Conservation (phyloP, 2,113 vertebrate species). For the Poeciliopsis turrubarensis region DNA sequence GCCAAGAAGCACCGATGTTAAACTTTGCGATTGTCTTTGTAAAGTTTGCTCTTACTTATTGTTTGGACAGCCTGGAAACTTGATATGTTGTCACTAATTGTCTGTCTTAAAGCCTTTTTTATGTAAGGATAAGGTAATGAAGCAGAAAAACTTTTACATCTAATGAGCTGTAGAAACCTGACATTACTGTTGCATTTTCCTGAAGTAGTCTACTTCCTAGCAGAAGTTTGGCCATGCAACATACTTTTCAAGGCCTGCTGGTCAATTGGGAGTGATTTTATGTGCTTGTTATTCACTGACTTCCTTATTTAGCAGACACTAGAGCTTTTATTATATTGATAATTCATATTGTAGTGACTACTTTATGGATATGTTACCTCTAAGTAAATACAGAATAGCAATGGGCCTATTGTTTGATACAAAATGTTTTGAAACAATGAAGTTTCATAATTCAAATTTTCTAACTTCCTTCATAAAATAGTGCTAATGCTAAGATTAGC, state of each 20-base stretch:
- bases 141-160: neutral
- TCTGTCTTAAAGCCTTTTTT: neutral
- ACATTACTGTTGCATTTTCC: neutral
- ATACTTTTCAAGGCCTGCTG: neutral
- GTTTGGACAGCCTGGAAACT: neutral
- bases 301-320: neutral
- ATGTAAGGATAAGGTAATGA: neutral
- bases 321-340: too few species aligned
- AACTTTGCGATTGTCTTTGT: constrained; percentile 6
- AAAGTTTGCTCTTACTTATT: constrained; percentile 3
- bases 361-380: too few species aligned
- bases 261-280: neutral
- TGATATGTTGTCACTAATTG: neutral
- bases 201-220: neutral
- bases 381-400: neutral
- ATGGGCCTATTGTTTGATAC: neutral
- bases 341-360: neutral
- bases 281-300: neutral
- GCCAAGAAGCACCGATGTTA: neutral
- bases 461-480: neutral
- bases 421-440: neutral
- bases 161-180: neutral
- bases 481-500: neutral
- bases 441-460: too few species aligned
- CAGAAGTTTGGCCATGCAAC: neutral